phyloP scores from a whole-genome alignment of 2,888 invertebrate genomes.

The Tenthredo notha region DNA sequence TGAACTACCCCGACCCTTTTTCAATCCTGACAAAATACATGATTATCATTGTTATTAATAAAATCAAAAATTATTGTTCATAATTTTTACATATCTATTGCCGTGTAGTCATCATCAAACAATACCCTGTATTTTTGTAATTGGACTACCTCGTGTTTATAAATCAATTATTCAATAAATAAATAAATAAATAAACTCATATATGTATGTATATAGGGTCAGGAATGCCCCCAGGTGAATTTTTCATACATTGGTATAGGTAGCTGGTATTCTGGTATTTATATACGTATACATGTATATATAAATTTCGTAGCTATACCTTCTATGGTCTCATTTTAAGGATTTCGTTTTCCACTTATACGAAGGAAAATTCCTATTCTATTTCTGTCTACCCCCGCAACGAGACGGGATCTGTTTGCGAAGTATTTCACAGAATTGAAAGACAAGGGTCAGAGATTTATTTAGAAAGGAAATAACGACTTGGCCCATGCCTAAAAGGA shows the following conservation, averaged over 20 bases:
- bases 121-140: not conserved
- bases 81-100: not conserved
- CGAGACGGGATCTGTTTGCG: conserved; percentile 26
- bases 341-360: not conserved
- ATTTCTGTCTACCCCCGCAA: conserved; percentile 12
- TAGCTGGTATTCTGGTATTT: not conserved
- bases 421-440: conserved; percentile 30
- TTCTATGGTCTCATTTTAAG: not conserved
- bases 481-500: not conserved
- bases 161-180: not conserved
- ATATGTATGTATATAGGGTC: not conserved
- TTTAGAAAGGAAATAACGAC: conserved; percentile 2
- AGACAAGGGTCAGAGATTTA: conserved; percentile 43
- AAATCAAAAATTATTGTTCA: not conserved
- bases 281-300: not conserved
- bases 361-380: conserved; percentile 2
- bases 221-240: not conserved
- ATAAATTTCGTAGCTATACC: not conserved
- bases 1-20: not conserved
- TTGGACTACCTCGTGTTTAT: not conserved
- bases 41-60: not conserved
- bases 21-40: not conserved
- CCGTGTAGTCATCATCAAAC: not conserved
- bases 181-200: not conserved
- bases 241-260: not conserved